Percentiles rank a stretch among this genome's conserved stretches.
phyloP scores from a whole-genome alignment of 2,888 invertebrate genomes.

The Spatulosminthurus flaviceps region DNA sequence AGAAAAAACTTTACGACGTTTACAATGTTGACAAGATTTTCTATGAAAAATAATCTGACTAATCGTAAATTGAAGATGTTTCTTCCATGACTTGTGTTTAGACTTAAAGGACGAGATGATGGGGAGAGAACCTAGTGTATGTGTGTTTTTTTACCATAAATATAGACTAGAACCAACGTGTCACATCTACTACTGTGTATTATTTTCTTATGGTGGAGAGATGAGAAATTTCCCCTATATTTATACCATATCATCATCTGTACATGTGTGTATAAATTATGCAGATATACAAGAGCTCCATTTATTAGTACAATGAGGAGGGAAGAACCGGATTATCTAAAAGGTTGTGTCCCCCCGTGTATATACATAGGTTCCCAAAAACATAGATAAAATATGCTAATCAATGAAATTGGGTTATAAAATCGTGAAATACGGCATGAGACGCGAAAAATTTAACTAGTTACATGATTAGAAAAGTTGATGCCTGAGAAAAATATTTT shows the following conservation, averaged over 20 bases:
- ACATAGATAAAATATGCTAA: slow-evolving; percentile 27
- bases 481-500: slow-evolving; percentile 26
- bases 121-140: neutral
- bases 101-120: slow-evolving; percentile 2
- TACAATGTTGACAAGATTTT: slow-evolving; percentile 21
- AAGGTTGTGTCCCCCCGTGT: slow-evolving; percentile 18
- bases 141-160: neutral
- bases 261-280: too few relatives aligned
- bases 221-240: too few relatives aligned
- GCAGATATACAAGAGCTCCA: neutral
- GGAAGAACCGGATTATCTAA: slow-evolving; percentile 29
- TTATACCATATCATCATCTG: too few relatives aligned
- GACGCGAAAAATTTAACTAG: slow-evolving; percentile 16
- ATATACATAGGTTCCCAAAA: neutral
- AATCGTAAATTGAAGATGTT: slow-evolving; percentile 18
- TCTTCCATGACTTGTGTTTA: neutral
- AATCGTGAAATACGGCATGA: slow-evolving; percentile 22
- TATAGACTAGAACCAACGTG: neutral
- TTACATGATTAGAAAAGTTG: neutral
- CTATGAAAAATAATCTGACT: slow-evolving; percentile 8
- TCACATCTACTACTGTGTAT: neutral
- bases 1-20: slow-evolving; percentile 17
- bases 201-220: neutral
- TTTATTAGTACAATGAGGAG: slow-evolving; percentile 6
- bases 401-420: slow-evolving; percentile 33